These are phyloP conservation scores for Cremastinae sp. DNA, from an alignment of 2,888 invertebrate species.

Conservation along the genomic window DNA sequence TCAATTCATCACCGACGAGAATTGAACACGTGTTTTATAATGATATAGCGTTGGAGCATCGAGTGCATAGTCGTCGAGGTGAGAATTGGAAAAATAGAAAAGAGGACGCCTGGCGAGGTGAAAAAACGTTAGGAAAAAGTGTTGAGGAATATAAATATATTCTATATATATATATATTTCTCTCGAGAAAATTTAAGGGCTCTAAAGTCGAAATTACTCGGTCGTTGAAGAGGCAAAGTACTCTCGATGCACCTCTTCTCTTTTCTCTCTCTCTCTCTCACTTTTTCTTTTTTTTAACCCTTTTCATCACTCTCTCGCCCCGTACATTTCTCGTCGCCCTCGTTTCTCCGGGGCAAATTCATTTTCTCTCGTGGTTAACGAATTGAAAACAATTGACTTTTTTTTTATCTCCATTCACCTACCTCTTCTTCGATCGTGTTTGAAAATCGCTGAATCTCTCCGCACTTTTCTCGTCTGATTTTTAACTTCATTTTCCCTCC, in stretches of 20 bases:
- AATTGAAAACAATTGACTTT: slow-evolving; percentile 50
- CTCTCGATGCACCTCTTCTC: slow-evolving; percentile 35
- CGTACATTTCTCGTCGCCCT: slow-evolving; percentile 6
- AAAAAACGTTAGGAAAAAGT: not conserved
- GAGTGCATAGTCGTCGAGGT: slow-evolving; percentile 17
- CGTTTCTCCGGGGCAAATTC: slow-evolving; percentile 19
- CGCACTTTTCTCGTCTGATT: not conserved
- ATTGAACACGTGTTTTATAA: not conserved
- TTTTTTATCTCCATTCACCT: not conserved
- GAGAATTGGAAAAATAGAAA: slow-evolving; percentile 14
- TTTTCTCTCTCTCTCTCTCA: no score
- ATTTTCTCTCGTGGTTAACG: slow-evolving; percentile 41
- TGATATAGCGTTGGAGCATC: slow-evolving; percentile 9
- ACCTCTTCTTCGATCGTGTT: slow-evolving; percentile 6
- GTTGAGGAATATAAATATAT: slow-evolving; percentile 9
- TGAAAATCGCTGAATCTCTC: not conserved
- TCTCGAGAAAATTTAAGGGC: slow-evolving; percentile 46
- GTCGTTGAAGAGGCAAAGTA: slow-evolving; percentile 47
- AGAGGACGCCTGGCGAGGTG: not conserved
- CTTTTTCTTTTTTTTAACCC: slow-evolving; percentile 8
- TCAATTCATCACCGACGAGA: not conserved
- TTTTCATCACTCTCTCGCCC: not conserved
- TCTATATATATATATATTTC: slow-evolving; percentile 22
- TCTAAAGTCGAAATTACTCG: slow-evolving; percentile 48
- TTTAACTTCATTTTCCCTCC: not conserved